Evolutionary conservation across 2,797 vertebrate genomes (phyloP).

Genomic region (Acanthiza pusilla): DNA sequence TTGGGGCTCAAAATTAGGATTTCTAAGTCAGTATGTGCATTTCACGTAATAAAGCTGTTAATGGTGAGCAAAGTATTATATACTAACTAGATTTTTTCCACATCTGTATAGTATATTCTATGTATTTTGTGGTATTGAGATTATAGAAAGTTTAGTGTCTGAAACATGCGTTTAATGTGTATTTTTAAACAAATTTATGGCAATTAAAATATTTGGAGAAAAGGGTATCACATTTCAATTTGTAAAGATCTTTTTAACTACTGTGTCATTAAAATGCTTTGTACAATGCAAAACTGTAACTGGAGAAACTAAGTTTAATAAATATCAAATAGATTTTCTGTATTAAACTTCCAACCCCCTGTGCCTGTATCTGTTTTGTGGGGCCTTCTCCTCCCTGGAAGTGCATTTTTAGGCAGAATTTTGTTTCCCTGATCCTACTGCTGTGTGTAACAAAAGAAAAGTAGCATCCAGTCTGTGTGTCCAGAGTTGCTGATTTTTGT

Average conservation of each 20-base stretch:
- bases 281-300: slow-evolving; percentile 86
- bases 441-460: not conserved
- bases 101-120: slow-evolving; percentile 99
- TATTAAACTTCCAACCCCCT: slow-evolving; percentile 72
- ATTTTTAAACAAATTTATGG: slow-evolving; percentile 88
- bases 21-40: slow-evolving; percentile 82
- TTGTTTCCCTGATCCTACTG: not conserved
- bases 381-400: not conserved
- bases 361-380: slow-evolving; percentile 1
- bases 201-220: slow-evolving; percentile 87
- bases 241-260: slow-evolving; percentile 88
- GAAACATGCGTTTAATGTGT: slow-evolving; percentile 86
- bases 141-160: slow-evolving; percentile 98
- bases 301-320: slow-evolving; percentile 85
- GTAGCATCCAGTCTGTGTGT: fast-evolving
- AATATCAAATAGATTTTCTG: slow-evolving; percentile 87
- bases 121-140: slow-evolving; percentile 99
- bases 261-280: slow-evolving; percentile 85
- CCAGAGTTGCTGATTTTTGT: not conserved
- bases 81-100: slow-evolving; percentile 83
- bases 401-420: not conserved
- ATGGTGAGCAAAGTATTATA: slow-evolving; percentile 83
- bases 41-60: slow-evolving; percentile 82
- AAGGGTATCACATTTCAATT: slow-evolving; percentile 88
- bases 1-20: slow-evolving; percentile 79